These are phyloP conservation scores for Apostichopus leukothele DNA, from an alignment of 53 echinoderm and acorn worm species.

Conservation along the genomic window DNA sequence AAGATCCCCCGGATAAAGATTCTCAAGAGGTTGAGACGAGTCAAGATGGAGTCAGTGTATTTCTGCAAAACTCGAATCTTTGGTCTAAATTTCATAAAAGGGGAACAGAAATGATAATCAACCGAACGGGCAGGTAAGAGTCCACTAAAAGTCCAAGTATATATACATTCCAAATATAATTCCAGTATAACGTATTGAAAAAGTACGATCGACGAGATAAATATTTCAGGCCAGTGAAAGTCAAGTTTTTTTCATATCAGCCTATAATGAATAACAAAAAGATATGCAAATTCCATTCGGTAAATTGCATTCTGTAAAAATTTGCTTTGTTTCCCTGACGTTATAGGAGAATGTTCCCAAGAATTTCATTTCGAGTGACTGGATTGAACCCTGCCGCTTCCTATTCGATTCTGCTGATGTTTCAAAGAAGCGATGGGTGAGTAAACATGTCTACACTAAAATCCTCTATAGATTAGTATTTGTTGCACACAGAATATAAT, in stretches of 20 bases:
- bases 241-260: too few species aligned
- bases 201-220: too few species aligned
- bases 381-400: neutral
- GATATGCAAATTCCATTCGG: too few species aligned
- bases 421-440: neutral
- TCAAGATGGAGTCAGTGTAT: constrained; percentile 15
- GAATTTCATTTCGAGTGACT: neutral
- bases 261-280: too few species aligned
- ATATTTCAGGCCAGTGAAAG: too few species aligned
- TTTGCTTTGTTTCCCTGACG: too few species aligned
- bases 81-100: constrained; percentile 6
- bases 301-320: too few species aligned
- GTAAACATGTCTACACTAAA: too few species aligned
- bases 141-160: neutral
- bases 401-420: neutral
- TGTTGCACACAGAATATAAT: too few species aligned
- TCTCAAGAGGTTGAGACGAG: neutral
- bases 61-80: neutral
- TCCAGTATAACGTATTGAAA: too few species aligned
- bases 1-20: neutral
- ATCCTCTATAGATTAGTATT: too few species aligned
- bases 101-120: constrained; percentile 23
- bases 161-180: too few species aligned
- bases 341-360: constrained; percentile 25
- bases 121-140: constrained; percentile 23